Evolutionary conservation across 2,797 vertebrate species (phyloP).

Genomic region (Tokudaia tokunoshimensis): DNA sequence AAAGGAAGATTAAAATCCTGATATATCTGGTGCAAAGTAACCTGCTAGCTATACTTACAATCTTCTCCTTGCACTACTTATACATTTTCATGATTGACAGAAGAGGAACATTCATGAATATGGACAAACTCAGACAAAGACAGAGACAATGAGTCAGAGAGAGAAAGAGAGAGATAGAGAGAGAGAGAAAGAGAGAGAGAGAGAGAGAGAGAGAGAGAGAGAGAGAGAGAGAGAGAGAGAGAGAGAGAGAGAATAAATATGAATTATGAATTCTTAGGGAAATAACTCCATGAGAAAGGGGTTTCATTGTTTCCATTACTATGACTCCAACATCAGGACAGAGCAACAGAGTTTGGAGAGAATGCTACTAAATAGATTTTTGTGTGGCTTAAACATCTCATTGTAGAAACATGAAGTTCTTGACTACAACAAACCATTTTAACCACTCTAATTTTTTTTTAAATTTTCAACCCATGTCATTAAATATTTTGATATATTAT

Average conservation of each 20-base stretch:
- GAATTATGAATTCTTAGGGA: not conserved
- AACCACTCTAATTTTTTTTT: not conserved
- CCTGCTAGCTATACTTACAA: no score
- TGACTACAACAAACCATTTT: not conserved
- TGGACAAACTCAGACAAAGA: not conserved
- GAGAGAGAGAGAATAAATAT: not conserved
- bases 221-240: not conserved
- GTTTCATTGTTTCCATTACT: not conserved
- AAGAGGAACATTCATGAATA: not conserved
- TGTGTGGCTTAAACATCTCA: not conserved
- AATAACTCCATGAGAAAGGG: not conserved
- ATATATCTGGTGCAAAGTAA: fast-evolving
- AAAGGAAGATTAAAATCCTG: not conserved
- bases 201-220: not conserved
- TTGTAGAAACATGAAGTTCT: not conserved
- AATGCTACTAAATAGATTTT: not conserved
- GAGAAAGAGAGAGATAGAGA: not conserved
- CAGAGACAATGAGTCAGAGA: no score
- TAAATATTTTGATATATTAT: not conserved
- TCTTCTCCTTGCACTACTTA: no score
- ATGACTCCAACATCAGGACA: not conserved
- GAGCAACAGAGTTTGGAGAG: not conserved
- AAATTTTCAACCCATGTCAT: not conserved
- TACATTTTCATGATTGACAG: not conserved
- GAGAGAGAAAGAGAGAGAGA: not conserved